These are phyloP conservation scores for Lordiphosa clarofinis DNA, from an alignment of 1,140 invertebrate genomes.

Conservation along the genomic window DNA sequence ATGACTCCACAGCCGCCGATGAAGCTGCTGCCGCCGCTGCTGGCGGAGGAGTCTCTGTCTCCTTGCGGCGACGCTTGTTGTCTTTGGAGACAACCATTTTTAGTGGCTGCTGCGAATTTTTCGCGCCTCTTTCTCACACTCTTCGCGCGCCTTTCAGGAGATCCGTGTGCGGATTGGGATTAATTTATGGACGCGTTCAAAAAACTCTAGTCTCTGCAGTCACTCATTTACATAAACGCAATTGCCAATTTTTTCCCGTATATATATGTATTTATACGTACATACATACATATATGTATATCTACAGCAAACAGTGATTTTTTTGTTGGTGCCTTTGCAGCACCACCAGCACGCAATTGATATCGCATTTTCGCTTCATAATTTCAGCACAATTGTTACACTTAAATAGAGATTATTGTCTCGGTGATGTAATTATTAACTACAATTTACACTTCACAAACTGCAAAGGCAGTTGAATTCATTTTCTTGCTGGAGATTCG, in stretches of 20 bases:
- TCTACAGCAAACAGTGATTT: slow-evolving; percentile 65
- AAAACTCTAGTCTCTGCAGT: slow-evolving; percentile 11
- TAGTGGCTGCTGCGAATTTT: slow-evolving; percentile 51
- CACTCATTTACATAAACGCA: slow-evolving; percentile 27
- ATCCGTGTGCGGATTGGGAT: background rate
- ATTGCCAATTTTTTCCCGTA: slow-evolving; percentile 24
- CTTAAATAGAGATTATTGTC: slow-evolving; percentile 59
- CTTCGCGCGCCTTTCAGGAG: slow-evolving; percentile 5
- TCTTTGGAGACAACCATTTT: slow-evolving; percentile 80
- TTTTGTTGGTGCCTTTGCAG: slow-evolving; percentile 60
- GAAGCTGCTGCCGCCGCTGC: slow-evolving; percentile 39
- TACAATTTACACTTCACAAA: slow-evolving; percentile 51
- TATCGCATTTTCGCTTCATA: slow-evolving; percentile 72
- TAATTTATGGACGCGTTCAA: slow-evolving; percentile 17
- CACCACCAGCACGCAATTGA: slow-evolving; percentile 42
- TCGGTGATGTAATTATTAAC: slow-evolving; percentile 27
- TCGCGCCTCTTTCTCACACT: slow-evolving; percentile 64
- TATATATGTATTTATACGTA: slow-evolving; percentile 36
- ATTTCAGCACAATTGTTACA: slow-evolving; percentile 31
- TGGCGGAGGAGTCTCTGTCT: slow-evolving; percentile 67
- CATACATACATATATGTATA: slow-evolving; percentile 48
- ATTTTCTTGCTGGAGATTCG: slow-evolving; percentile 61
- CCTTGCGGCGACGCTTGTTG: slow-evolving; percentile 76
- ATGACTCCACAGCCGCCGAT: slow-evolving; percentile 69
- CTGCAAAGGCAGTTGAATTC: slow-evolving; percentile 40